A percentile compares a stretch with the other conserved stretches of the same genome.
phyloP scores from a whole-genome alignment of 2,797 vertebrate genomes.

The Oryzias sinensis region DNA sequence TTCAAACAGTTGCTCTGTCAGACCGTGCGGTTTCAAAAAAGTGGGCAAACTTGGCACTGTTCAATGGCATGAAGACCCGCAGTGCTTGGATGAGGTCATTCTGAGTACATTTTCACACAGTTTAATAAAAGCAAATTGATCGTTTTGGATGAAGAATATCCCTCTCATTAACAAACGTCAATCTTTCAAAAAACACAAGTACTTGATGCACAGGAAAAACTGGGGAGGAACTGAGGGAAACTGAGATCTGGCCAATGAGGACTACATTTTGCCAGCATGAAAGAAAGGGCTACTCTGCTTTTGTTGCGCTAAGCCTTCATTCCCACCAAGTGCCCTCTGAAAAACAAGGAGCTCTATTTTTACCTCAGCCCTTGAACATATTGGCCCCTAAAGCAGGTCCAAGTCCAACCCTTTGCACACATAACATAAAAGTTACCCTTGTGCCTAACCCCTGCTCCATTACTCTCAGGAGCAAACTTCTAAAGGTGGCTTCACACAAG shows the following conservation, averaged over 20 bases:
- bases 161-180: conserved; percentile 17
- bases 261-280: conserved; percentile 41
- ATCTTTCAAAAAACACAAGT: neutral
- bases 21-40: conserved; percentile 21
- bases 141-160: conserved; percentile 4
- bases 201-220: conserved; percentile 30
- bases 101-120: conserved; percentile 29
- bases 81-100: conserved; percentile 23
- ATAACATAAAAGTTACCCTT: conserved; percentile 46
- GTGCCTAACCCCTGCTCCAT: conserved; percentile 38
- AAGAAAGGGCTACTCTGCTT: conserved; percentile 47
- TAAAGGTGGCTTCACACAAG: conserved; percentile 51
- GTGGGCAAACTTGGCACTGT: conserved; percentile 15
- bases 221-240: conserved; percentile 55
- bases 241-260: conserved; percentile 49
- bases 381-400: conserved; percentile 33
- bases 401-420: conserved; percentile 25
- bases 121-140: conserved; percentile 9
- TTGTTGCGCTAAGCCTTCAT: conserved; percentile 60
- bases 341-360: conserved; percentile 73
- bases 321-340: conserved; percentile 64
- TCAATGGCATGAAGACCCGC: conserved; percentile 27
- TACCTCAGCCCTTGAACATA: conserved; percentile 48
- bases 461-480: conserved; percentile 52
- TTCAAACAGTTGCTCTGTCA: conserved; percentile 14